Evolutionary conservation across 2,888 invertebrate genomes (phyloP).

Genomic region (Spatulosminthurus flaviceps): DNA sequence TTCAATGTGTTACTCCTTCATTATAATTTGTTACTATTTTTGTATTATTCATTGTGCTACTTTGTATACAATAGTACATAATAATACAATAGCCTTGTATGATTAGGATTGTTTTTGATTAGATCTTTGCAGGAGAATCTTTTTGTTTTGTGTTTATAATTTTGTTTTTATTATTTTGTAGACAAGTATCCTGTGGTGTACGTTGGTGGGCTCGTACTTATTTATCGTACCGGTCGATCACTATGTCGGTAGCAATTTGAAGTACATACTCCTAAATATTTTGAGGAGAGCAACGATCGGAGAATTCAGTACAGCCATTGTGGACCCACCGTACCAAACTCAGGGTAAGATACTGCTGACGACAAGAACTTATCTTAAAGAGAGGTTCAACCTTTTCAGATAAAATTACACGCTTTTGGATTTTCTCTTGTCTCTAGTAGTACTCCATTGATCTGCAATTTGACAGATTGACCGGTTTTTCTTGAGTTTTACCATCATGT

Average conservation of each 20-base stretch:
- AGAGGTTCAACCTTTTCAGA: background rate
- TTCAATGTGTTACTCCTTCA: background rate
- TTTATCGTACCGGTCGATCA: constrained; percentile 73
- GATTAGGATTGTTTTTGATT: background rate
- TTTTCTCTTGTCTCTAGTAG: background rate
- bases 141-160: background rate
- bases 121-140: too few relatives aligned
- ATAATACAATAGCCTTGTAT: too few relatives aligned
- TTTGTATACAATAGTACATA: too few relatives aligned
- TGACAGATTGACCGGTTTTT: constrained; percentile 41
- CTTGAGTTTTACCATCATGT: constrained; percentile 18
- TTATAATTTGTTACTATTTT: background rate
- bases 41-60: background rate
- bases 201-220: constrained; percentile 74
- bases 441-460: constrained; percentile 29
- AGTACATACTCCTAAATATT: constrained; percentile 75
- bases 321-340: constrained; percentile 72
- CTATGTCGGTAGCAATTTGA: constrained; percentile 74
- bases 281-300: constrained; percentile 73
- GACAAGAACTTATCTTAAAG: background rate
- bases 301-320: constrained; percentile 71
- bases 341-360: constrained; percentile 49
- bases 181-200: constrained; percentile 74
- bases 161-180: constrained; percentile 61
- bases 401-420: constrained; percentile 24